Base-by-base conservation (phyloP, 2,888 invertebrate genomes). In the Danaus chrysippus region DNA sequence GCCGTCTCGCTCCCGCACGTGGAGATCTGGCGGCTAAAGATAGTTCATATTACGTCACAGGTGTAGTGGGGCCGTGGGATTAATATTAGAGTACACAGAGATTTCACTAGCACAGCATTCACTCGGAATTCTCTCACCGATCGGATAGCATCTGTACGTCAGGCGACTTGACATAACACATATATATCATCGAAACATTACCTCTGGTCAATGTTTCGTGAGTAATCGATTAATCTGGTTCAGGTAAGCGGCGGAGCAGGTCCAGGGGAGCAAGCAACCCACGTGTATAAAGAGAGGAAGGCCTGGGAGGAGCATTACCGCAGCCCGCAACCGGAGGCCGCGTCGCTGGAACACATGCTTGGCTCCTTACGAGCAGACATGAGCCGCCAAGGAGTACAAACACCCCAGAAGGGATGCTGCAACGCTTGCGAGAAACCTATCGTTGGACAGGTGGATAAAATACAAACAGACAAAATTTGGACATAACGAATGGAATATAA, bases 401-500 rank as follows among this genome's bases (percentile, higher is more conserved):
- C 99, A 69, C 98, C 98, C 76, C 98, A 99, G 85, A 99, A 99
- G 92, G 99, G 99, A 78, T 98, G 98, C 92, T 99, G 99, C 94
- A 98, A 94, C 83, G 98, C 98, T 73, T 99, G 99, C 93, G 97
- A 98, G 87, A 99, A 99, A 81, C 98, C 99, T 70, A 99, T 99
- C 87, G 98, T 99, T 66, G 99, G 99, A 74, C 98, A 99, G 94
- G 95, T 94, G 79, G 70, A 73, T 58, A 63, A 11, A 17, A 23
- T 57, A 34, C 10, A 15, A 23, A 56, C 49, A 34, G 55, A 56
- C 42, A 58, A 19, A 19, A 55, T 34, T 17, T 12, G 54, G 10
- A 23, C 44, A 11, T 13, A 15, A 34, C n/a, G 10, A 34, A 63
- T 67, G 67, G 68, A 62, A 64, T 54, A 61, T 19, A 41, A 59